Conservation (phyloP, 1,140 invertebrate genomes). For the Patella vulgata region DNA sequence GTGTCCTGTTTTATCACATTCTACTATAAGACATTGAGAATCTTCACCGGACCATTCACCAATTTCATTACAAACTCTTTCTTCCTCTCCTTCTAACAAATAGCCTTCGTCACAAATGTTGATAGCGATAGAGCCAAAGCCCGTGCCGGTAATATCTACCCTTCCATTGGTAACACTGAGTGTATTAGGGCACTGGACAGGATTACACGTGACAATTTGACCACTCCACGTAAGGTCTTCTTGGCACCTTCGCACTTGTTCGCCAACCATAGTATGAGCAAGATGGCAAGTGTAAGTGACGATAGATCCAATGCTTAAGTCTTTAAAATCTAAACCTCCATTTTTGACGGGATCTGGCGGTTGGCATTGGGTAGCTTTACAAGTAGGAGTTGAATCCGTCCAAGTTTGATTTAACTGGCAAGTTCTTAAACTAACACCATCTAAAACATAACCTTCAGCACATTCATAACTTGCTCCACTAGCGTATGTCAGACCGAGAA, state of each 20-base stretch:
- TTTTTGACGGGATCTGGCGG: constrained; percentile 34
- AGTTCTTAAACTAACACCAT: constrained; percentile 34
- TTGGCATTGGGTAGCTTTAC: constrained; percentile 44
- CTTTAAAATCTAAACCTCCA: constrained; percentile 46
- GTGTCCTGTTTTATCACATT: constrained; percentile 40
- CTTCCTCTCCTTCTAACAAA: constrained; percentile 53
- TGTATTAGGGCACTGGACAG: constrained; percentile 51
- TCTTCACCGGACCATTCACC: constrained; percentile 58
- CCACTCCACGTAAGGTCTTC: constrained; percentile 91
- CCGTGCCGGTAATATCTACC: constrained; percentile 60
- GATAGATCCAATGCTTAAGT: constrained; percentile 42
- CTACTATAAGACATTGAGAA: constrained; percentile 30
- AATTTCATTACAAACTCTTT: constrained; percentile 54
- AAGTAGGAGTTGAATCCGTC: constrained; percentile 43
- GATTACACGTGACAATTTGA: constrained; percentile 79
- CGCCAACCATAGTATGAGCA: constrained; percentile 61
- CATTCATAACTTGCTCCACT: constrained; percentile 27
- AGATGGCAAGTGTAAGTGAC: constrained; percentile 67
- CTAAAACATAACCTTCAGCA: constrained; percentile 81
- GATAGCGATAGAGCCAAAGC: constrained; percentile 69
- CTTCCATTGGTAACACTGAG: constrained; percentile 37
- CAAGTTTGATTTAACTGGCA: constrained; percentile 46
- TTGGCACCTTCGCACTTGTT: constrained; percentile 78
- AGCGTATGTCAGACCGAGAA: constrained; percentile 25
- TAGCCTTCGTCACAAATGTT: constrained; percentile 66